Evolutionary conservation across 2,888 invertebrate species (phyloP), one percentile per base, ranked within the genome.

Genomic region (Scaptodrosophila latifasciaeformis): DNA sequence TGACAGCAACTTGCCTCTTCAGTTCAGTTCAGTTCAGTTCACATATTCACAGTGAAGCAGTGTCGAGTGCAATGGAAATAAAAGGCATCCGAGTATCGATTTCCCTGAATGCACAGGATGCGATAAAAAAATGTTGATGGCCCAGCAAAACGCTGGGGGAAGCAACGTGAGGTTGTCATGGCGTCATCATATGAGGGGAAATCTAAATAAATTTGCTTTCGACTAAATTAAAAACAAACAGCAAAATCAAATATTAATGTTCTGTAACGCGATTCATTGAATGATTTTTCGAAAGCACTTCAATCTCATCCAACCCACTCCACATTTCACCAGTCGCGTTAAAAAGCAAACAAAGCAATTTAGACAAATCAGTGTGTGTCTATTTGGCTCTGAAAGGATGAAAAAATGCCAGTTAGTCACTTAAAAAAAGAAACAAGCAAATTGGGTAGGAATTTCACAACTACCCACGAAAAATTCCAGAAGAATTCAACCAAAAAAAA

Each of bases 191-290:
- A 51, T 55, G 37, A n/a, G 4, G 54, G 61, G 49, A 50, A 54
- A 53, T 67, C 70, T 62, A 68, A 63, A 67, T 62, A 80, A 63
- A 76, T 78, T 74, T 65, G 68, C 78, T 65, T 59, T 81, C 24
- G 65, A 67, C 62, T 48, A 76, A 78, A 81, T 76, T 67, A 81
- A 76, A 76, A 78, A 66, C 78, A 76, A 76, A 76, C 81, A 80
- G 63, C 64, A 62, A 77, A 81, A 65, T 82, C 78, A 82, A 81
- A 81, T 74, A 81, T 82, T 81, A 79, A 81, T 70, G 69, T 66
- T 52, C 66, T 66, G 67, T 58, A 64, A 62, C 76, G 70, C 72
- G 62, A 53, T 42, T 58, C 53, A 57, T 50, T 55, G 57, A 65
- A 55, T 49, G 54, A 59, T 58, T 54, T 49, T 18, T 53, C 39